phyloP scores from a whole-genome alignment of 2,113 vertebrate genomes.

The Microcebus ravelobensis region DNA sequence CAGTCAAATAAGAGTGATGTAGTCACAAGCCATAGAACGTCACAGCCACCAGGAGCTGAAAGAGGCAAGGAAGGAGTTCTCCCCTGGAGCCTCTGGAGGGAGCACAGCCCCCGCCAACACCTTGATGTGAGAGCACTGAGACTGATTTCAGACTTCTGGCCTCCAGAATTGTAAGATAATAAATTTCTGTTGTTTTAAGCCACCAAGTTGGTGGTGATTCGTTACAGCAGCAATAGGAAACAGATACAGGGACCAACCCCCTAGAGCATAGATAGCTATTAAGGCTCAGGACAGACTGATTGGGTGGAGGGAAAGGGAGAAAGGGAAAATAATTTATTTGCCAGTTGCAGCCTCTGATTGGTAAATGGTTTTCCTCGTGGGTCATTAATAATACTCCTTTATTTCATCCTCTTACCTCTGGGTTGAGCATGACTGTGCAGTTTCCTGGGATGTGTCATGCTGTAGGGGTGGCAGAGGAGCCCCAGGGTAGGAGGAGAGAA shows the following conservation, averaged over 20 bases:
- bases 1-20: not conserved
- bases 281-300: not conserved
- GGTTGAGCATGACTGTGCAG: not conserved
- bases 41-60: not conserved
- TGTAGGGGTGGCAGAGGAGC: not conserved
- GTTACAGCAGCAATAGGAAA: not conserved
- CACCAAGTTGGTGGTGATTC: not conserved
- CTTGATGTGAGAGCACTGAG: accelerated
- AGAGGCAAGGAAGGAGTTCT: not conserved
- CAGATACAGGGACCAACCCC: not conserved
- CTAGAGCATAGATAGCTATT: not conserved
- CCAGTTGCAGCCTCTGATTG: not conserved
- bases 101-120: accelerated
- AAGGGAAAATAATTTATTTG: not conserved
- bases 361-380: not conserved
- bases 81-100: not conserved
- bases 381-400: not conserved
- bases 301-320: not conserved
- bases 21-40: not conserved
- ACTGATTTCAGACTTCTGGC: not conserved
- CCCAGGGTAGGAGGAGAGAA: not conserved
- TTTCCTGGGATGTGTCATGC: not conserved
- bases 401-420: not conserved
- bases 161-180: not conserved
- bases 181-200: not conserved